Evolutionary conservation across 2,113 vertebrate species (phyloP).

Genomic region (Climacteris rufus): DNA sequence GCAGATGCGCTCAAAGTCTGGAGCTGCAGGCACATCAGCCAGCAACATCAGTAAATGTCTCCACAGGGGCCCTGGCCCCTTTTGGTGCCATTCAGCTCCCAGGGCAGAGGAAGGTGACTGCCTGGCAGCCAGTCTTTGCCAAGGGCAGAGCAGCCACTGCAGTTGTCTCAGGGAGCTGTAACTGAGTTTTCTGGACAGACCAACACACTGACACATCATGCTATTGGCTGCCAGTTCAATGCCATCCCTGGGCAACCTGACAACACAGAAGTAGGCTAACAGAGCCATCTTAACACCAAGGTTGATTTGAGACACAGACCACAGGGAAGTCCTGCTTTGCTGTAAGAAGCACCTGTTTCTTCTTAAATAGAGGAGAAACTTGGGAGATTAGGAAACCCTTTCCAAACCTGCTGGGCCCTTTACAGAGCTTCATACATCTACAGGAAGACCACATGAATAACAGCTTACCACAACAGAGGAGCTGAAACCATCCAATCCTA

Average conservation of each 20-base stretch:
- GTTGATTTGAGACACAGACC: fast-evolving
- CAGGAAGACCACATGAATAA: not conserved
- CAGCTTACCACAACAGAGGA: not conserved
- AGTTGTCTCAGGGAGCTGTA: not conserved
- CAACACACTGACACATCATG: not conserved
- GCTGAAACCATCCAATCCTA: not conserved
- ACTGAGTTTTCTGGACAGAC: not conserved
- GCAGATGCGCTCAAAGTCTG: not conserved
- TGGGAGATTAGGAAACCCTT: not conserved
- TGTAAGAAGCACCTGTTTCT: not conserved
- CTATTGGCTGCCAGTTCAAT: not conserved
- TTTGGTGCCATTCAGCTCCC: not conserved
- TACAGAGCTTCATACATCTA: not conserved
- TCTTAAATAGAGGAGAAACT: not conserved
- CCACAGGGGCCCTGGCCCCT: too few species aligned
- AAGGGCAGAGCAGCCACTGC: not conserved
- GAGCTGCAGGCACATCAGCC: not conserved
- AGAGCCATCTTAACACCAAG: not conserved
- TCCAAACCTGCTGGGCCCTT: not conserved
- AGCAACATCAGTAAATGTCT: not conserved
- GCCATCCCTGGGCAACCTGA: not conserved
- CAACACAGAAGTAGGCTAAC: fast-evolving
- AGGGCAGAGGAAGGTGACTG: not conserved
- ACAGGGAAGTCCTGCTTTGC: not conserved
- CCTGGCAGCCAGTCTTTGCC: not conserved